phyloP scores from a whole-genome alignment of 2,113 vertebrate species.

The Silurus glanis region DNA sequence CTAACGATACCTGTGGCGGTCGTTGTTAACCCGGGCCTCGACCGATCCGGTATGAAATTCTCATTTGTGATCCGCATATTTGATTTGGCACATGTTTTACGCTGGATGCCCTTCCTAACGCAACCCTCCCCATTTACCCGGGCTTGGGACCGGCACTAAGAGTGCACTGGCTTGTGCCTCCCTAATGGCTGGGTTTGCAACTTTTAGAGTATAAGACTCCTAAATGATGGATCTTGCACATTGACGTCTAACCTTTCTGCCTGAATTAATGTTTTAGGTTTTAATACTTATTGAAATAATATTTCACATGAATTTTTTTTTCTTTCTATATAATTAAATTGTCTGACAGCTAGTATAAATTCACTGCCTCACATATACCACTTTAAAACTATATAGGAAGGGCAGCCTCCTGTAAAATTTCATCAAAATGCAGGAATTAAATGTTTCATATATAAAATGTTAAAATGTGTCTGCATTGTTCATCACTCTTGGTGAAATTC shows the following conservation, averaged over 20 bases:
- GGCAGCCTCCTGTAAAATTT: not conserved
- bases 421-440: not conserved
- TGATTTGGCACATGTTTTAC: too few species aligned
- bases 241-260: not conserved
- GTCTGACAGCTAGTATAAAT: not conserved
- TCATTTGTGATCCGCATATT: too few species aligned
- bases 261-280: not conserved
- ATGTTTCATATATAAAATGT: not conserved
- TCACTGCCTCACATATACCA: not conserved
- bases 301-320: too few species aligned
- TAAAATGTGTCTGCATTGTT: not conserved
- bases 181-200: too few species aligned
- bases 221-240: not conserved
- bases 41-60: too few species aligned
- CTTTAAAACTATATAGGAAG: not conserved
- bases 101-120: too few species aligned
- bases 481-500: slow-evolving; percentile 7
- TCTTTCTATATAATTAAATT: not conserved
- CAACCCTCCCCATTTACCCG: too few species aligned
- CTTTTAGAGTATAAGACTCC: not conserved
- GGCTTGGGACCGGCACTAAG: too few species aligned
- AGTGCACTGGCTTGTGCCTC: too few species aligned
- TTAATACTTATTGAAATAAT: not conserved
- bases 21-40: too few species aligned
- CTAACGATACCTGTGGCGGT: too few species aligned